Evolutionary conservation across 2,113 vertebrate species (phyloP).

Genomic region (Heterotis niloticus): DNA sequence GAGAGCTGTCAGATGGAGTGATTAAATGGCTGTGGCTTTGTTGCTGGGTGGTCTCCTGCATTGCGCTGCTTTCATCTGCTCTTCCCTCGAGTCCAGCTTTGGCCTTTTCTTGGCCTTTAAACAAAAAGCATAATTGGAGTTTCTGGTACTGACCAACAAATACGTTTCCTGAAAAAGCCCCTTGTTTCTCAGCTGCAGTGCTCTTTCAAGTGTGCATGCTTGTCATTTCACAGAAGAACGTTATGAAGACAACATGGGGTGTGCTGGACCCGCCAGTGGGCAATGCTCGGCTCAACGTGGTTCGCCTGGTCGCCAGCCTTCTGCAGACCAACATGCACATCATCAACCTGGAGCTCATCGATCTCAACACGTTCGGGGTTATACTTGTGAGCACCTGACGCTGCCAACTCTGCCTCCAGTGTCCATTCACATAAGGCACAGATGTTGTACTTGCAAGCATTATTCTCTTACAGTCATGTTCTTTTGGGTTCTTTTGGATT

Average conservation of each 20-base stretch:
- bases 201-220: not conserved
- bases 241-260: constrained; percentile 96
- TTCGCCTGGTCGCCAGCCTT: constrained; percentile 88
- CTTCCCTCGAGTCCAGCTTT: not conserved
- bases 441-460: not conserved
- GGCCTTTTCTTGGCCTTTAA: constrained; percentile 3
- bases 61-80: not conserved
- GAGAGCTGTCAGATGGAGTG: constrained; percentile 15
- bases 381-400: constrained; percentile 75
- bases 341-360: constrained; percentile 88
- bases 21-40: not conserved
- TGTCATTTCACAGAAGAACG: constrained; percentile 70
- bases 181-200: not conserved
- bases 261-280: constrained; percentile 93
- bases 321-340: constrained; percentile 85
- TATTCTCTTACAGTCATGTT: not conserved
- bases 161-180: not conserved
- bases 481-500: too few relatives aligned
- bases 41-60: not conserved
- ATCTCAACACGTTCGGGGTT: constrained; percentile 91
- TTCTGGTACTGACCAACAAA: not conserved
- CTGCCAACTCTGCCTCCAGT: not conserved
- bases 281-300: constrained; percentile 90
- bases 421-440: not conserved
- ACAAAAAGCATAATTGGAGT: not conserved